phyloP scores from a whole-genome alignment of 1,140 invertebrate genomes.

The Zaprionus camerounensis region DNA sequence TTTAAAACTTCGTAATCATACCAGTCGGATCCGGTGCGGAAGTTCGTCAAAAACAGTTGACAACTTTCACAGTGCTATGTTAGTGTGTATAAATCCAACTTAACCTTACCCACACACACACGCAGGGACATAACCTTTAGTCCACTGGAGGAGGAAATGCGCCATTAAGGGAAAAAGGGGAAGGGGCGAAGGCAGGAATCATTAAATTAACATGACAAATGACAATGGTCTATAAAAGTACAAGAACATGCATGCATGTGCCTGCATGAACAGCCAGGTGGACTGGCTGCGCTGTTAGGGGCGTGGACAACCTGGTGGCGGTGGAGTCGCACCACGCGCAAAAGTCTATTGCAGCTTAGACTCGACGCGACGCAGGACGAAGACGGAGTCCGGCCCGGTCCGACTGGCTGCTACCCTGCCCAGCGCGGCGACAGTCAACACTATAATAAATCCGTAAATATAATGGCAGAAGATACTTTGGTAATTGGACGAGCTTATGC shows the following conservation, averaged over 20 bases:
- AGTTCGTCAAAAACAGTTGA: conserved; percentile 46
- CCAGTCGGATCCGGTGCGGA: background rate
- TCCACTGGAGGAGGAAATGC: conserved; percentile 8
- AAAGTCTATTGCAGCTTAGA: conserved; percentile 30
- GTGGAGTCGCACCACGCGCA: conserved; percentile 3
- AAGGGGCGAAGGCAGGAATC: conserved; percentile 47
- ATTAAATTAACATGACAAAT: conserved; percentile 79
- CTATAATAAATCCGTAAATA: conserved; percentile 77
- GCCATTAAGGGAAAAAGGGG: conserved; percentile 25
- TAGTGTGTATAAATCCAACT: conserved; percentile 28
- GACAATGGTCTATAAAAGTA: conserved; percentile 69
- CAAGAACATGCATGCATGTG: conserved; percentile 56
- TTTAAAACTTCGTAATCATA: no score
- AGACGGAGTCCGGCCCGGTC: background rate
- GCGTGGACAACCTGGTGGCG: background rate
- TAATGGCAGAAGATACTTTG: conserved; percentile 75
- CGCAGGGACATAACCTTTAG: conserved; percentile 48
- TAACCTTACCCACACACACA: conserved; percentile 23
- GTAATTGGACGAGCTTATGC: conserved; percentile 78
- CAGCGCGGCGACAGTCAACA: conserved; percentile 59
- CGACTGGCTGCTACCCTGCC: background rate
- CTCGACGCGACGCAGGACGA: background rate
- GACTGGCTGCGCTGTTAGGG: background rate
- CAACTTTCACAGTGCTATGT: conserved; percentile 31
- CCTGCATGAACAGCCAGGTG: background rate